These are phyloP conservation scores for Eilema sororculum DNA, from an alignment of 2,888 invertebrate genomes.

Conservation along the genomic window DNA sequence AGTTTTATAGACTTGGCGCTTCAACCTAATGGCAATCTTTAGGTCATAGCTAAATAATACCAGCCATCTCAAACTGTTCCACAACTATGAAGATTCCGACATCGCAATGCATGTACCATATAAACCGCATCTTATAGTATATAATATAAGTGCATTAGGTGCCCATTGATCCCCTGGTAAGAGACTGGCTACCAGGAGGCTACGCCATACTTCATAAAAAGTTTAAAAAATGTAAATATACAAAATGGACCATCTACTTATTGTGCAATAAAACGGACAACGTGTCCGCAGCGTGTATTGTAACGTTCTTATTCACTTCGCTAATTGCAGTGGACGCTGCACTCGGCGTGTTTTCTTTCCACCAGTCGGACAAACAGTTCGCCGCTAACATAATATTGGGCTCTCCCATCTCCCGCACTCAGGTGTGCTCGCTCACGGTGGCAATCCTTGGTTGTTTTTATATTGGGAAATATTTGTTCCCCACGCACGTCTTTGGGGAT, in stretches of 20 bases:
- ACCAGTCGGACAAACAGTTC: slow-evolving; percentile 41
- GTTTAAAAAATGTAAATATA: no score
- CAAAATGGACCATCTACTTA: background rate
- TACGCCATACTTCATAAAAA: no score
- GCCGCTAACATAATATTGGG: slow-evolving; percentile 41
- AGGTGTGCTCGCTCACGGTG: slow-evolving; percentile 15
- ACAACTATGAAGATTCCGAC: no score
- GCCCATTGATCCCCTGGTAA: no score
- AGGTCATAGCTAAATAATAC: no score
- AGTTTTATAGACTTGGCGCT: no score
- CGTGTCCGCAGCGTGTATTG: slow-evolving; percentile 30
- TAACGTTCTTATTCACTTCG: slow-evolving; percentile 35
- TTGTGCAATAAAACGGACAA: slow-evolving; percentile 9
- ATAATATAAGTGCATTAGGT: no score
- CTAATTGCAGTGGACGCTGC: slow-evolving; percentile 48
- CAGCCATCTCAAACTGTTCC: no score
- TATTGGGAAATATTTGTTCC: slow-evolving; percentile 8
- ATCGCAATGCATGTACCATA: no score
- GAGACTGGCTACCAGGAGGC: no score
- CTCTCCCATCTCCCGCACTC: slow-evolving; percentile 24
- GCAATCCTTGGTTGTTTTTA: slow-evolving; percentile 6
- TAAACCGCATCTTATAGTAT: no score
- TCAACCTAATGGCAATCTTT: no score
- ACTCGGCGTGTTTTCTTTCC: slow-evolving; percentile 37
- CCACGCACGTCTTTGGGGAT: background rate